A percentile compares a stretch with the other conserved stretches of the same genome.
phyloP scores from a whole-genome alignment of 30 jellyfish, hydroid and myxozoan genomes.

The Cassiopea xamachana region DNA sequence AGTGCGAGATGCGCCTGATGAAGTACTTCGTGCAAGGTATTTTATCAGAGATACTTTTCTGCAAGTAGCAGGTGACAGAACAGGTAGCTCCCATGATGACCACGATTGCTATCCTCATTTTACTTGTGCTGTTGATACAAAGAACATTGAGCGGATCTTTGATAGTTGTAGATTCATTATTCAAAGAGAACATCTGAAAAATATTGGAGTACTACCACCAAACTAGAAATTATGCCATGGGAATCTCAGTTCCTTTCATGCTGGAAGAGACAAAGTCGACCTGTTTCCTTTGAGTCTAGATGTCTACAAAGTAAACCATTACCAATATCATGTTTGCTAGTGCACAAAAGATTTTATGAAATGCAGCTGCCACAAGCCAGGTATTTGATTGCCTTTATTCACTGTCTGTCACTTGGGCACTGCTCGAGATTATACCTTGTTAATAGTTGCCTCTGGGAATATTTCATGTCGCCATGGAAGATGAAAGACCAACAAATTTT shows the following conservation, averaged over 20 bases:
- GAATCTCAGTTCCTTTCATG: background rate
- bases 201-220: slow-evolving; percentile 89
- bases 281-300: background rate
- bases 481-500: too few species aligned
- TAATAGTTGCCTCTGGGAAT: too few species aligned
- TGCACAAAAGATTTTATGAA: too few species aligned
- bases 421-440: too few species aligned
- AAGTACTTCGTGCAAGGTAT: slow-evolving; percentile 86
- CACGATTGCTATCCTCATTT: slow-evolving; percentile 94
- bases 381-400: too few species aligned
- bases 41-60: slow-evolving; percentile 87
- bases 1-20: slow-evolving; percentile 64
- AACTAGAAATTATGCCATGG: background rate
- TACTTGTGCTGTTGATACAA: slow-evolving; percentile 98
- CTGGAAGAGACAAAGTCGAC: background rate
- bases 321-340: too few species aligned
- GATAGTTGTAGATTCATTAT: slow-evolving; percentile 91
- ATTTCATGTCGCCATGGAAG: too few species aligned
- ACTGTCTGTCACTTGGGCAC: too few species aligned
- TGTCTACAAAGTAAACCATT: too few species aligned
- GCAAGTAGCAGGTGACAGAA: slow-evolving; percentile 55
- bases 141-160: slow-evolving; percentile 89
- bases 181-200: slow-evolving; percentile 88
- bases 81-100: slow-evolving; percentile 43
- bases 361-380: too few species aligned